Evolutionary conservation across 2,888 invertebrate genomes (phyloP), one percentile per base, ranked within the genome.

Genomic region (Isoperla grammatica): DNA sequence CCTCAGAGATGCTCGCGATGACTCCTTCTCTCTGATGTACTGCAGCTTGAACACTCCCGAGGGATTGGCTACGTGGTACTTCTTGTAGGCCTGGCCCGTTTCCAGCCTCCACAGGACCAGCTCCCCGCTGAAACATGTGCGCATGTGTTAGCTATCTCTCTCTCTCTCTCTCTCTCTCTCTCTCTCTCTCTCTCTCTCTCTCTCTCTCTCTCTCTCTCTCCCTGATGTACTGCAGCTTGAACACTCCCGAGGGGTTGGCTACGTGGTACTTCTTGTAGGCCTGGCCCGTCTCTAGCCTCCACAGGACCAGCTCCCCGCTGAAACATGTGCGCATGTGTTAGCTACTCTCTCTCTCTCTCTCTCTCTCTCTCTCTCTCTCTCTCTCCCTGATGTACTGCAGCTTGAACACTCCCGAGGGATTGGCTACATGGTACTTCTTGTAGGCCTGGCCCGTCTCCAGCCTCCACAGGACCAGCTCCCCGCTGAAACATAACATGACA

Each of bases 281-380:
- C 71, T 89, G 87, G 0, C 89, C 89, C 0, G 90, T 90, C 74
- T 90, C 89, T 58, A 90, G 75, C 65, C 85, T 83, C 91, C 92
- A 92, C 65, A 93, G 78, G 20, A 91, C 77, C 50, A 93, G 77
- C 72, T 90, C 88, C 0, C 92, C 92, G 67, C 84, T 86, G 72
- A 88, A 88, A 11, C 86, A 85, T n/a, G n/a, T n/a, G n/a, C n/a
- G n/a, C n/a, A n/a, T n/a, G n/a, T n/a, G n/a, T n/a, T n/a, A n/a
- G n/a, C n/a, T n/a, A n/a, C n/a, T n/a, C n/a, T n/a, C n/a, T n/a
- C 13, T 39, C 15, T 20, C 23, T 22, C 23, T n/a, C 13, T n/a
- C 13, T 23, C 3, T 13, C 29, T 43, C 35, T 59, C 37, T 40
- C 50, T 29, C 50, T 60, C 15, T 23, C 45, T 45, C 19, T 35